A percentile compares a stretch with the other conserved stretches of the same genome.
These are phyloP conservation scores for Saxidomus purpurata DNA, from an alignment of 1,140 invertebrate genomes.

Conservation along the genomic window DNA sequence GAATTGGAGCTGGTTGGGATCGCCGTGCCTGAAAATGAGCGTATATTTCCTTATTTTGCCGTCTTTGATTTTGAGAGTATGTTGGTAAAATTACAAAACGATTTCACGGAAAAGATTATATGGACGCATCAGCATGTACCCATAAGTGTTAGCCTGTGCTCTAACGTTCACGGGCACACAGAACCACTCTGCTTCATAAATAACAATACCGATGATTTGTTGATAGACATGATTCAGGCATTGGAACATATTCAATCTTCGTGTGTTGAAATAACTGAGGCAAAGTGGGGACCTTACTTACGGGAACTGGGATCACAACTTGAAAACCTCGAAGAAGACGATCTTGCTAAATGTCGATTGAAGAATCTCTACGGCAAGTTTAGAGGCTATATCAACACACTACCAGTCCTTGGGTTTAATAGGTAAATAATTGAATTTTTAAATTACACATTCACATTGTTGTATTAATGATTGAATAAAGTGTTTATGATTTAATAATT, in stretches of 20 bases:
- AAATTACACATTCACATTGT: no score
- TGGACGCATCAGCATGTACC: slow-evolving; percentile 33
- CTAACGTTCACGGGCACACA: not conserved
- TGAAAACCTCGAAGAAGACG: no score
- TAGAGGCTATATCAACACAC: slow-evolving; percentile 25
- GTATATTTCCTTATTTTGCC: slow-evolving; percentile 9
- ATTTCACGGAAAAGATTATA: not conserved
- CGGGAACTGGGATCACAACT: no score
- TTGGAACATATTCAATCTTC: slow-evolving; percentile 6
- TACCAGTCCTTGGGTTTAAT: slow-evolving; percentile 67
- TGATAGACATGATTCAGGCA: slow-evolving; percentile 4
- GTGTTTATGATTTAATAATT: no score
- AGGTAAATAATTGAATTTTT: slow-evolving; percentile 32
- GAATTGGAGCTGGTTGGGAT: no score
- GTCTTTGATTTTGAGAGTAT: slow-evolving; percentile 23
- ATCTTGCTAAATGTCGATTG: no score
- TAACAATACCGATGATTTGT: not conserved
- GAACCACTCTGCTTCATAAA: slow-evolving; percentile 47
- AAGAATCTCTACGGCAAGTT: slow-evolving; percentile 19
- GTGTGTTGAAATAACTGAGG: not conserved
- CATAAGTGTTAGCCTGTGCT: not conserved
- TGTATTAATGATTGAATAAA: no score
- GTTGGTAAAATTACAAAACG: not conserved
- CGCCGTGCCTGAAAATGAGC: slow-evolving; percentile 2
- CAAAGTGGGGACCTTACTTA: not conserved